Conservation (phyloP, 2,113 vertebrate species). For the Megaceryle maxima region DNA sequence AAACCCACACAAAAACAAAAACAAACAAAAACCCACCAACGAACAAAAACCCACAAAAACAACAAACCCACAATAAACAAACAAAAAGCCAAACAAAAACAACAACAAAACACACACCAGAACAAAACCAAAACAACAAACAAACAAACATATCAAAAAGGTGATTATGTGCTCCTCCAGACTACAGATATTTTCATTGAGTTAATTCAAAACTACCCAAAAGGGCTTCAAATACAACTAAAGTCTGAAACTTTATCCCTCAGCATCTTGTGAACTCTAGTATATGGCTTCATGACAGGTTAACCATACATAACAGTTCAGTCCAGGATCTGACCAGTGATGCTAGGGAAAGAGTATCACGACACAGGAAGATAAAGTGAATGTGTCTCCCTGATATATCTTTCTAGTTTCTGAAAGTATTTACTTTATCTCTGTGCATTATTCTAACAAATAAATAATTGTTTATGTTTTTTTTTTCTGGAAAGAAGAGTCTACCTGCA, state of each 20-base stretch:
- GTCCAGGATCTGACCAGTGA: neutral
- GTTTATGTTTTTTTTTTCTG: neutral
- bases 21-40: too few species aligned
- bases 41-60: too few species aligned
- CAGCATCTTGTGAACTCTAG: neutral
- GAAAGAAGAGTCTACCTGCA: neutral
- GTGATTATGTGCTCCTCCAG: neutral
- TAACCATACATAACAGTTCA: neutral
- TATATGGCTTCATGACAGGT: neutral
- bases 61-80: too few species aligned
- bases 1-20: too few species aligned
- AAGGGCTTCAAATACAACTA: neutral
- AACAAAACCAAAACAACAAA: too few species aligned
- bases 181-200: neutral
- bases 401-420: neutral
- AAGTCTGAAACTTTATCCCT: neutral
- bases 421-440: neutral
- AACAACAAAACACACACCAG: too few species aligned
- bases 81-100: too few species aligned
- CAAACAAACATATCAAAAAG: too few species aligned
- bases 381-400: neutral
- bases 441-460: neutral
- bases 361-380: neutral
- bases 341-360: neutral
- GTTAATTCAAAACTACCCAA: neutral